Base-by-base conservation (phyloP, 2,113 vertebrate genomes). In the Steatornis caripensis region DNA sequence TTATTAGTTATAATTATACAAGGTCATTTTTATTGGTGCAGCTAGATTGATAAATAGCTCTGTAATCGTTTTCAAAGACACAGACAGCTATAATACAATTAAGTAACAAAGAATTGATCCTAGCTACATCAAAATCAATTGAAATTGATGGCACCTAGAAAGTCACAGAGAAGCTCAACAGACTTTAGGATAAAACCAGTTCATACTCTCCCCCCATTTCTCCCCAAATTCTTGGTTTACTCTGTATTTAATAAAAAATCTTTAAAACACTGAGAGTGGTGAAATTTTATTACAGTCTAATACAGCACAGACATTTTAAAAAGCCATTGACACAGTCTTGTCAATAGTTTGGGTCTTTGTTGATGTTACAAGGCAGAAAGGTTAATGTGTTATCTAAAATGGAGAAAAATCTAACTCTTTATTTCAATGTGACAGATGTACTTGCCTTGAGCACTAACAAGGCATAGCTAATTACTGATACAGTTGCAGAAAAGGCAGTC, bases 381-480 rank as follows among this genome's bases (percentile, higher is more conserved):
- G 76, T 75, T 95, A 95, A 85, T 57, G 64, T 85, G 46, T 87
- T 97, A 87, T 58, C 86, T 96, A 72, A 97, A 97, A 97, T 61
- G 60, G 75, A 94, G 93, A 91, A 92, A 94, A 92, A 87, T 88
- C 72, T 83, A 95, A 64, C 18, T 58, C 53, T 97, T 95, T 97
- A 82, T 95, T 97, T 96, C 96, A 97, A 20, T 51, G 72, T 97
- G 97, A 97, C 96, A 97, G 85, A 97, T 96, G 93, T 90, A 89
- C 88, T 95, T 84, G 96, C 96, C 97, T 96, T 94, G 79, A 97
- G 97, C 96, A 89, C 84, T 98, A 97, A 98, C 93, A 98, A 98
- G 94, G 74, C 95, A 97, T 85, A 96, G 91, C 95, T 98, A 98
- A 98, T 98, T 98, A 98, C 94, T 79, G 92, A 97, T 96, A 97